Evolutionary conservation across 2,797 vertebrate genomes (phyloP).

Genomic region (Amblyraja radiata): DNA sequence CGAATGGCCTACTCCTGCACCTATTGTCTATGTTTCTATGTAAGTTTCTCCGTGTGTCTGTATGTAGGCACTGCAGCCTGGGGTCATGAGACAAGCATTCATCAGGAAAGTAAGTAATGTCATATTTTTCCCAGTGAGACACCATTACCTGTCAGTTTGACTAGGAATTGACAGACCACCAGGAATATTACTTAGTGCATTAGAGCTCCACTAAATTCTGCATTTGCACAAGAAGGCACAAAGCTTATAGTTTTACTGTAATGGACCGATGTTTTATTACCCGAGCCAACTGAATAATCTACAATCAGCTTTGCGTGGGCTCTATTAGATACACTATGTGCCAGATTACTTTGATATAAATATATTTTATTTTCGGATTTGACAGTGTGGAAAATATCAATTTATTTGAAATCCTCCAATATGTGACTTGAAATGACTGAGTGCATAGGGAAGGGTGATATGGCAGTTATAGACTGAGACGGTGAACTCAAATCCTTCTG

Average conservation of each 20-base stretch:
- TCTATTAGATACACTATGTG: background rate
- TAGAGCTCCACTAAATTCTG: background rate
- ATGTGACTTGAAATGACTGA: background rate
- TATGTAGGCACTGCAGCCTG: background rate
- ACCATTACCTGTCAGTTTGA: background rate
- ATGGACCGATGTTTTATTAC: background rate
- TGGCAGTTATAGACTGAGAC: background rate
- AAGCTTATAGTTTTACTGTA: background rate
- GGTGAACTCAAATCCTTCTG: background rate
- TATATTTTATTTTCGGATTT: background rate
- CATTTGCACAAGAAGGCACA: background rate
- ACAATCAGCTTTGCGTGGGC: background rate
- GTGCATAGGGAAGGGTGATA: background rate
- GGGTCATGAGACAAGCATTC: background rate
- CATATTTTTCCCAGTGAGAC: background rate
- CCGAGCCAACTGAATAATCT: background rate
- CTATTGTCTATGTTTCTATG: no score
- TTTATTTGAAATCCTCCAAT: slow-evolving; percentile 17
- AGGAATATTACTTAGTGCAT: slow-evolving; percentile 19
- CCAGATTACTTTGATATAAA: background rate
- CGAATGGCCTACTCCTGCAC: no score
- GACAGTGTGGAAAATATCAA: slow-evolving; percentile 27
- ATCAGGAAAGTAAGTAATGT: background rate
- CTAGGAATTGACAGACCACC: background rate
- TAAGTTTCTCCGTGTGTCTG: background rate